Percentiles rank a stretch among this genome's conserved stretches.
Evolutionary conservation across 2,888 invertebrate species (phyloP).

Genomic region (Sesia bembeciformis): DNA sequence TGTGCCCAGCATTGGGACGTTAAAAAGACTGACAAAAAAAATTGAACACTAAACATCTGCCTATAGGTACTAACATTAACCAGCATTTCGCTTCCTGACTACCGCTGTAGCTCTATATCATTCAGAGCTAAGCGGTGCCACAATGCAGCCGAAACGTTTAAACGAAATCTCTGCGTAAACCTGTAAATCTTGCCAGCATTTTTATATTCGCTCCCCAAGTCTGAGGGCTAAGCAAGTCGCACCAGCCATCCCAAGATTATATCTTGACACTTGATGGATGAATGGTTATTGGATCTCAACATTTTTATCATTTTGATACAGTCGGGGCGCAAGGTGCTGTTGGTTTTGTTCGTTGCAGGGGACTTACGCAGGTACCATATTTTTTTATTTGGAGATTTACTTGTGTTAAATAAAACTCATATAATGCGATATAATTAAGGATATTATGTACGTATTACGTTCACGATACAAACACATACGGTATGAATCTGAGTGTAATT

Average conservation of each 20-base stretch:
- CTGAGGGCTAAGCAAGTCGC: slow-evolving; percentile 63
- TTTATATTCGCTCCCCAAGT: slow-evolving; percentile 65
- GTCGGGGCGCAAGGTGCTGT: slow-evolving; percentile 44
- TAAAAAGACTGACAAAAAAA: too few species aligned
- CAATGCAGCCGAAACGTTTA: slow-evolving; percentile 58
- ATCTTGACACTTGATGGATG: slow-evolving; percentile 85
- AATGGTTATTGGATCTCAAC: slow-evolving; percentile 85
- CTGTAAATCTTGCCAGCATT: slow-evolving; percentile 72
- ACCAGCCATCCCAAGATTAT: slow-evolving; percentile 76
- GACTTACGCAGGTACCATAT: neutral
- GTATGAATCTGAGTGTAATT: neutral
- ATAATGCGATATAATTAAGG: neutral
- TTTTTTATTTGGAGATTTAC: neutral
- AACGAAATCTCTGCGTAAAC: slow-evolving; percentile 56
- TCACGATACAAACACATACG: neutral
- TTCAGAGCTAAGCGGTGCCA: slow-evolving; percentile 18
- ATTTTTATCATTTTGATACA: slow-evolving; percentile 77
- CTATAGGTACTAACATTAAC: too few species aligned
- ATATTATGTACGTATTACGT: neutral
- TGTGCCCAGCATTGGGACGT: too few species aligned
- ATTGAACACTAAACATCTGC: too few species aligned
- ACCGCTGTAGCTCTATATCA: too few species aligned
- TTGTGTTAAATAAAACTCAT: neutral
- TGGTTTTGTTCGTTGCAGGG: neutral
- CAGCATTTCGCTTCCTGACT: too few species aligned